phyloP scores from a whole-genome alignment of 2,797 vertebrate species.

The Myiothlypis coronata region DNA sequence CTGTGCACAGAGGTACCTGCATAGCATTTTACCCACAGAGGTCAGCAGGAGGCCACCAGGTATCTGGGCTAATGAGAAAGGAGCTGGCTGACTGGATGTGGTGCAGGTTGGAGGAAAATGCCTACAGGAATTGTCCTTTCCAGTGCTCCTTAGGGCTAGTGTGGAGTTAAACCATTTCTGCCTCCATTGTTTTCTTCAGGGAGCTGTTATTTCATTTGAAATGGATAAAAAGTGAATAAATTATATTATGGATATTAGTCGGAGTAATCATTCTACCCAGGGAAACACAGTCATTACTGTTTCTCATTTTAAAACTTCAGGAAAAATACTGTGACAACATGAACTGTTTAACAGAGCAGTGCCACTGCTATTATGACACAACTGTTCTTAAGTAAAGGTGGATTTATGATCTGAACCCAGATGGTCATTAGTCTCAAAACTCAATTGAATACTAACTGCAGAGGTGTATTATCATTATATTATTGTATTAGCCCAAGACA shows the following conservation, averaged over 20 bases:
- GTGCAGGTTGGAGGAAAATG: neutral
- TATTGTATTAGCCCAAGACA: neutral
- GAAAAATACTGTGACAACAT: neutral
- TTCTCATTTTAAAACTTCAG: conserved; percentile 12
- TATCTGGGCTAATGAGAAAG: neutral
- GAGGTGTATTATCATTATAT: neutral
- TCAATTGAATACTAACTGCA: neutral
- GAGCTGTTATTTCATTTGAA: conserved; percentile 2
- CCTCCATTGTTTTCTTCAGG: conserved; percentile 18
- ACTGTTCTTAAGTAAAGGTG: neutral
- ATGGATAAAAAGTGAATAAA: neutral
- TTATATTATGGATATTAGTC: neutral
- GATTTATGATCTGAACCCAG: neutral
- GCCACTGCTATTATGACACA: neutral
- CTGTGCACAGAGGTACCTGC: neutral
- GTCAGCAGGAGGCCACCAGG: neutral
- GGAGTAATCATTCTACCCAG: neutral
- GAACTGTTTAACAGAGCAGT: neutral
- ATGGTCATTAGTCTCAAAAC: neutral
- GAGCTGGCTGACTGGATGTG: neutral
- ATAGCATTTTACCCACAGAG: neutral
- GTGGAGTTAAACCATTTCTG: neutral
- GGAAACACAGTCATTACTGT: neutral
- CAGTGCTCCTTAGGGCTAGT: neutral
- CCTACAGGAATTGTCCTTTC: neutral